Evolutionary conservation across 1,140 invertebrate genomes (phyloP).

Genomic region (Listronotus bonariensis): DNA sequence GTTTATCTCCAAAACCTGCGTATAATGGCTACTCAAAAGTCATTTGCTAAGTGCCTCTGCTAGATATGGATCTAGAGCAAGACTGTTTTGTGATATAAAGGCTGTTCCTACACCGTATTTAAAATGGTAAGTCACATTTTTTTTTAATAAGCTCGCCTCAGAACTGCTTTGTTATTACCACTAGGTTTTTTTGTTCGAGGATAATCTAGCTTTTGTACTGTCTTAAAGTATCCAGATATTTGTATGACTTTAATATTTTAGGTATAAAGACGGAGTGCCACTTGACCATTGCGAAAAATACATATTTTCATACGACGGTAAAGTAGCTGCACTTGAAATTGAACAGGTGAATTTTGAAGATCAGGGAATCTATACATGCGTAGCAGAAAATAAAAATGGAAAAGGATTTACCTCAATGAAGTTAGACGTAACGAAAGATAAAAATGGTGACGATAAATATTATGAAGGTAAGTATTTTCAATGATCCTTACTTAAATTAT

Average conservation of each 20-base stretch:
- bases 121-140: constrained; percentile 54
- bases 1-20: constrained; percentile 54
- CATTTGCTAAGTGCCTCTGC: constrained; percentile 55
- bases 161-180: neutral
- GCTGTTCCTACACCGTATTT: constrained; percentile 63
- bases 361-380: constrained; percentile 72
- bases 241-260: too few species aligned
- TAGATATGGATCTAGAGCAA: constrained; percentile 61
- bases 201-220: too few species aligned
- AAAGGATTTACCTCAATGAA: constrained; percentile 46
- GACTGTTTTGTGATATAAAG: constrained; percentile 62
- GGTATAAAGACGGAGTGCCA: constrained; percentile 63
- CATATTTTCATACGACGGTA: constrained; percentile 54
- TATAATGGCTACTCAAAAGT: constrained; percentile 49
- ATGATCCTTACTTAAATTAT: too few species aligned
- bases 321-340: constrained; percentile 59
- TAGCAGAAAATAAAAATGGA: constrained; percentile 71
- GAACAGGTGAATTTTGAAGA: constrained; percentile 59
- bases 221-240: too few species aligned
- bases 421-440: constrained; percentile 37
- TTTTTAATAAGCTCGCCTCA: neutral
- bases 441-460: neutral
- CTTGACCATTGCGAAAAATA: constrained; percentile 55
- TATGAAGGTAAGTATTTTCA: too few species aligned
- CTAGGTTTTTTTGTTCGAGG: too few species aligned